Conservation (phyloP, 2,797 vertebrate species). For the Alcedo atthis region DNA sequence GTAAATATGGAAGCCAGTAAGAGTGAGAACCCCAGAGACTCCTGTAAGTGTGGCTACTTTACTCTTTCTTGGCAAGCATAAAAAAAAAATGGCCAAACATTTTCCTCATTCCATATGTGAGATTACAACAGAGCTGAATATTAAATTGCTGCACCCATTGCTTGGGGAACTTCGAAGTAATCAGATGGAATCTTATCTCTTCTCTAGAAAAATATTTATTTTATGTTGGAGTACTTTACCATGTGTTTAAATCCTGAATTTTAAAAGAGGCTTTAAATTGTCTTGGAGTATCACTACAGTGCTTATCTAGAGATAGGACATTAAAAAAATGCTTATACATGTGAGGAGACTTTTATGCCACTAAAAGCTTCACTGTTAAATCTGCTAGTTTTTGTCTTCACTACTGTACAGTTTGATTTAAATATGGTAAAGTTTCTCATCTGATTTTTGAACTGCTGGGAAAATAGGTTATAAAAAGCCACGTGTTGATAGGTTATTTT, state of each 20-base stretch:
- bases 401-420: neutral
- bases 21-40: neutral
- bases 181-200: constrained; percentile 22
- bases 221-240: neutral
- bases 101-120: constrained; percentile 9
- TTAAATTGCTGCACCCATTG: neutral
- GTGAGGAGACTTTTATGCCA: neutral
- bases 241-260: neutral
- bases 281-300: neutral
- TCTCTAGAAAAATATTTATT: constrained; percentile 23
- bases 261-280: constrained; percentile 14
- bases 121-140: neutral
- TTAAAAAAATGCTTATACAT: neutral
- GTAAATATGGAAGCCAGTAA: neutral
- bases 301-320: neutral
- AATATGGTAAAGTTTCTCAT: neutral
- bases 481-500: neutral
- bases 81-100: neutral
- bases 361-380: neutral
- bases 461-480: neutral
- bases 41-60: neutral
- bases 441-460: neutral
- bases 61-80: neutral
- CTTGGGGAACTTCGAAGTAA: neutral
- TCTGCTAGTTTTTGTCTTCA: neutral